Evolutionary conservation across 92 coral and sea anemone species (phyloP).

Genomic region (Chrysogorgia sp.): DNA sequence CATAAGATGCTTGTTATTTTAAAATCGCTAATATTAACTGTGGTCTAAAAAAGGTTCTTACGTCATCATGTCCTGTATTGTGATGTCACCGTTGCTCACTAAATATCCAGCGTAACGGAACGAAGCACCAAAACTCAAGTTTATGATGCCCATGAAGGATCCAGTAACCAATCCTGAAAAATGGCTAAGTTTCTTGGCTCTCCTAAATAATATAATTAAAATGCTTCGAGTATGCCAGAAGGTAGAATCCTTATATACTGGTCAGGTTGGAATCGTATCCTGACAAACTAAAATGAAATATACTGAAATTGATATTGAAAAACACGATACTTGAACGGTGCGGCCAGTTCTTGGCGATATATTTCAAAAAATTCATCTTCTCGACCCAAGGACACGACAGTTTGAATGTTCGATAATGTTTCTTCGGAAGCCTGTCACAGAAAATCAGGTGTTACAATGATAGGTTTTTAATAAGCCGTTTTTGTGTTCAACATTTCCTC

Average conservation of each 20-base stretch:
- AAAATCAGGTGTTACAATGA: too few relatives aligned
- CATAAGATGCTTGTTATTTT: too few relatives aligned
- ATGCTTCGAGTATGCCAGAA: too few relatives aligned
- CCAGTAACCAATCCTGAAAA: slow-evolving; percentile 75
- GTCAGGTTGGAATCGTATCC: too few relatives aligned
- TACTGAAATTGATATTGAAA: too few relatives aligned
- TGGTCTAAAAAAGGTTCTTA: slow-evolving; percentile 59
- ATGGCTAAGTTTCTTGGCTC: slow-evolving; percentile 69
- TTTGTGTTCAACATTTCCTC: too few relatives aligned
- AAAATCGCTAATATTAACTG: too few relatives aligned
- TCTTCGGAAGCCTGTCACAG: slow-evolving; percentile 81
- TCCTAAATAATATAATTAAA: slow-evolving; percentile 62
- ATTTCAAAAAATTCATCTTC: slow-evolving; percentile 74
- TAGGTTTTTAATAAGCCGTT: too few relatives aligned
- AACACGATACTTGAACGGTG: background rate
- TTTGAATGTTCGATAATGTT: slow-evolving; percentile 67
- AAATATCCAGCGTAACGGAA: slow-evolving; percentile 88
- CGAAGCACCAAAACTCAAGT: slow-evolving; percentile 77
- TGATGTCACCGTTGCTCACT: slow-evolving; percentile 61
- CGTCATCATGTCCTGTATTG: slow-evolving; percentile 82
- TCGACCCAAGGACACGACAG: slow-evolving; percentile 70
- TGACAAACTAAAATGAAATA: too few relatives aligned
- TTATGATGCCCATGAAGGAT: slow-evolving; percentile 74
- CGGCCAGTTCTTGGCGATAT: slow-evolving; percentile 25
- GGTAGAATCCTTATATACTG: too few relatives aligned